Evolutionary conservation across 1,140 invertebrate genomes (phyloP).

Genomic region (Mizuhopecten yessoensis): DNA sequence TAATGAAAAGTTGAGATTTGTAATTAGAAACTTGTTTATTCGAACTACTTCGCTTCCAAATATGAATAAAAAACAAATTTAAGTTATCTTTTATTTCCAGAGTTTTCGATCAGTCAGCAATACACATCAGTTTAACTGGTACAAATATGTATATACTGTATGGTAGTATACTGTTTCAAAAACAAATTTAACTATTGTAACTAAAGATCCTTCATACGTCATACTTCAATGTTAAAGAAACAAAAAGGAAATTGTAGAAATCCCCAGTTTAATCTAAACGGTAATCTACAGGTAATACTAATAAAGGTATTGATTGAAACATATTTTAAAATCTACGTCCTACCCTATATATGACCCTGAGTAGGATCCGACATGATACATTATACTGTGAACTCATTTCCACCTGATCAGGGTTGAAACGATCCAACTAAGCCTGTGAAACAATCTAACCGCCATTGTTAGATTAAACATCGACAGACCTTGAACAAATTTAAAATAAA

Average conservation of each 20-base stretch:
- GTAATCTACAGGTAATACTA: background rate
- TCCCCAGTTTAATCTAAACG: background rate
- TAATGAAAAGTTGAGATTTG: background rate
- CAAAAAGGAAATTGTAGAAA: background rate
- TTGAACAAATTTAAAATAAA: conserved; percentile 9
- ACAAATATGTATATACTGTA: background rate
- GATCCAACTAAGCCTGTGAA: background rate
- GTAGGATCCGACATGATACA: background rate
- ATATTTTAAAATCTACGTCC: background rate
- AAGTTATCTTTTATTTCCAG: background rate
- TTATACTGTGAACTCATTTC: background rate
- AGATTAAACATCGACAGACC: background rate
- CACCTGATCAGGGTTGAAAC: background rate
- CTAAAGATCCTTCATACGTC: background rate
- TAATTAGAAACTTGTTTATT: background rate
- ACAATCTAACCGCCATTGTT: background rate
- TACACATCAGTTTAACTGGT: background rate
- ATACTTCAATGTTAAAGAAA: background rate
- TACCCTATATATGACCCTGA: background rate
- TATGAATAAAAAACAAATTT: background rate
- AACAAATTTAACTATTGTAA: background rate
- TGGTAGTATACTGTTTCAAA: background rate
- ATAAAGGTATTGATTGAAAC: background rate
- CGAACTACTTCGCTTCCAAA: too few relatives aligned
- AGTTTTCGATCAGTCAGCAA: background rate